phyloP scores from a whole-genome alignment of 2,888 invertebrate genomes.

The Ichneumoninae sp. region DNA sequence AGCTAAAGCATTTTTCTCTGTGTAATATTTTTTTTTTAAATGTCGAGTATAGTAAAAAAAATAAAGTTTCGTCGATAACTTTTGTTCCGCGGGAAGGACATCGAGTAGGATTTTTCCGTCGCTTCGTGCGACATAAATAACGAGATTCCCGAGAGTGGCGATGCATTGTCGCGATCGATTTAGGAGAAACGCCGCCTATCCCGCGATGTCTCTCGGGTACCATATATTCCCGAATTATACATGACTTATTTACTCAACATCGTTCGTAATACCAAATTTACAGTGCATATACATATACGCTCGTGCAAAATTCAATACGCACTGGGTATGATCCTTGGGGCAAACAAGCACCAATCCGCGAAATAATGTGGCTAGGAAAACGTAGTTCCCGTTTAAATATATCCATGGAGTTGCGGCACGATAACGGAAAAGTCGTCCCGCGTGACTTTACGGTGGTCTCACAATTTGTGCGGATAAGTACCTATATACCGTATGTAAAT shows the following conservation, averaged over 20 bases:
- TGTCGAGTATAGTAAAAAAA: neutral
- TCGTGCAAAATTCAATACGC: neutral
- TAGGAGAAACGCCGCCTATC: neutral
- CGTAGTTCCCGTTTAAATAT: neutral
- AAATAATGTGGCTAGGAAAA: constrained; percentile 3
- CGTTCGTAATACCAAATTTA: neutral
- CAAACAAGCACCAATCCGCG: neutral
- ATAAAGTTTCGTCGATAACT: neutral
- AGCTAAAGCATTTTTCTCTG: too few species aligned
- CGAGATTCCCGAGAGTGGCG: neutral
- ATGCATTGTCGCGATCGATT: neutral
- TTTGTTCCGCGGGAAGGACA: neutral
- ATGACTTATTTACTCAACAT: constrained; percentile 1
- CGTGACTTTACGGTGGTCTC: neutral
- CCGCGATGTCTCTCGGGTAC: neutral
- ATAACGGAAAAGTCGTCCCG: constrained; percentile 1
- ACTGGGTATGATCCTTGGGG: neutral
- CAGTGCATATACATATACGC: neutral
- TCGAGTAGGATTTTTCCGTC: neutral
- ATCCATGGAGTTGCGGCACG: neutral
- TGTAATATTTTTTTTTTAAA: neutral
- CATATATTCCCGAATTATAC: neutral
- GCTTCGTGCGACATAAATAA: neutral
- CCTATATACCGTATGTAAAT: neutral
- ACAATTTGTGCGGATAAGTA: constrained; percentile 4